Conservation (phyloP, 2,113 vertebrate species). For the Anser cygnoides region DNA sequence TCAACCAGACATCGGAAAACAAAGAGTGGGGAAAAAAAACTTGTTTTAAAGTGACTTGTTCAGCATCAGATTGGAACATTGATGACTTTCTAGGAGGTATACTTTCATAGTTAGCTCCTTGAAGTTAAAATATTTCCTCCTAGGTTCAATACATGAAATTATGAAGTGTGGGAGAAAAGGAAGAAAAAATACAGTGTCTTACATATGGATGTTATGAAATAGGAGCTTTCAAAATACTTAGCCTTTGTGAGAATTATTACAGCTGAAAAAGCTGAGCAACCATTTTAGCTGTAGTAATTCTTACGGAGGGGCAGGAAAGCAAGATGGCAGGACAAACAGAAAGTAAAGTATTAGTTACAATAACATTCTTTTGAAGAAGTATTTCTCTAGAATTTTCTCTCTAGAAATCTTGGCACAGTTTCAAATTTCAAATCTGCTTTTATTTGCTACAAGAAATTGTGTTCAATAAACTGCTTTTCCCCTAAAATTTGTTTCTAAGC, state of each 20-base stretch:
- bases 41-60: background rate
- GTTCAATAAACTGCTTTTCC: background rate
- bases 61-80: background rate
- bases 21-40: background rate
- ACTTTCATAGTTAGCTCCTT: background rate
- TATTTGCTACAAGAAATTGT: background rate
- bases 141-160: background rate
- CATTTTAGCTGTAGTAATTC: background rate
- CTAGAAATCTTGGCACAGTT: background rate
- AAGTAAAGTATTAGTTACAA: background rate
- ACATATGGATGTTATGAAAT: background rate
- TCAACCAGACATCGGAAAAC: background rate
- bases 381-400: background rate
- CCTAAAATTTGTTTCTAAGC: background rate
- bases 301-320: rapidly evolving
- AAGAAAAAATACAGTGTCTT: rapidly evolving
- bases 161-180: background rate
- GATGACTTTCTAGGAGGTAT: background rate
- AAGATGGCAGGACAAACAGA: background rate
- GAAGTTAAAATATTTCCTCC: background rate
- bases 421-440: background rate
- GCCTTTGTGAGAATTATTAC: background rate
- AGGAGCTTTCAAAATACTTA: background rate
- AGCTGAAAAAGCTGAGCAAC: background rate
- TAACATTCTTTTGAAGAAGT: background rate